These are phyloP conservation scores for Urocyon cinereoargenteus DNA, from an alignment of 2,797 vertebrate genomes.

Conservation along the genomic window DNA sequence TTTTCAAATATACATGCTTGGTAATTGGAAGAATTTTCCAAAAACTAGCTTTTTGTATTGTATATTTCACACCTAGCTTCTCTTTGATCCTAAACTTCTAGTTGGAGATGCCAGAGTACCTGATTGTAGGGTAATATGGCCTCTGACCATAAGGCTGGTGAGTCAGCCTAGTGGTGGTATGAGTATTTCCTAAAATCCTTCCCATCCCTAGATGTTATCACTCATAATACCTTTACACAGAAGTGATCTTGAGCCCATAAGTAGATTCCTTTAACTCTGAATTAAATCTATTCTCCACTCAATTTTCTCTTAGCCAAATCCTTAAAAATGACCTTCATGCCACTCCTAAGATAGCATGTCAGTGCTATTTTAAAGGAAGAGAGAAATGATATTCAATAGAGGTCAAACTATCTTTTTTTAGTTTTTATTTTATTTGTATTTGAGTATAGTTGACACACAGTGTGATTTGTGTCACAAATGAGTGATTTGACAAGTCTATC, in stretches of 20 bases:
- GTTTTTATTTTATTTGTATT: neutral
- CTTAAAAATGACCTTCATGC: neutral
- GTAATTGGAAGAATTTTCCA: neutral
- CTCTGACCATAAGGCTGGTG: too few species aligned
- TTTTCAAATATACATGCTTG: neutral
- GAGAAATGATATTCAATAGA: neutral
- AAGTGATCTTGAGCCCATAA: neutral
- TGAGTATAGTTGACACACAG: neutral
- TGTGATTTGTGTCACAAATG: neutral
- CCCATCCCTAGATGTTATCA: neutral
- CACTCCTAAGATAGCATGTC: neutral
- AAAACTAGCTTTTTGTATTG: neutral
- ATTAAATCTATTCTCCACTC: neutral
- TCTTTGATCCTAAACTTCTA: neutral
- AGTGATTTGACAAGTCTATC: neutral
- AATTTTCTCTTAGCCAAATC: neutral
- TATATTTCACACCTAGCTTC: neutral
- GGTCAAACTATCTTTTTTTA: neutral
- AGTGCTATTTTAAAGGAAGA: neutral
- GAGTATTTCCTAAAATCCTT: neutral
- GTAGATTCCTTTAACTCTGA: neutral
- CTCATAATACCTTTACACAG: neutral
- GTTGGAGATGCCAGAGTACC: fast-evolving
- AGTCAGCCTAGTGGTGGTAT: neutral
- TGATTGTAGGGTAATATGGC: neutral